Percentiles rank a stretch among this genome's conserved stretches.
phyloP scores from a whole-genome alignment of 2,113 vertebrate genomes.

The Pantherophis guttatus region DNA sequence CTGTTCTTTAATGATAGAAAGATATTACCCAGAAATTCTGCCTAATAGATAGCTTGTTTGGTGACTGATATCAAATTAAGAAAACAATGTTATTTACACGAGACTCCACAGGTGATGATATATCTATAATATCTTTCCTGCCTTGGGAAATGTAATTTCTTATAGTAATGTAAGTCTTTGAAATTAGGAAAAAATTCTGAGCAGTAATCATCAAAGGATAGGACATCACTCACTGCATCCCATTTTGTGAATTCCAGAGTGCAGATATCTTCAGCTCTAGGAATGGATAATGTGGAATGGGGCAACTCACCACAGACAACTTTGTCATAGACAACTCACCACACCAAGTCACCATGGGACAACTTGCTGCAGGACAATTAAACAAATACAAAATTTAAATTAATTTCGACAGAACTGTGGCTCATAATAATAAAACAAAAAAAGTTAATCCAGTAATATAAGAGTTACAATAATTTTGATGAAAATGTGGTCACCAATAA shows the following conservation, averaged over 20 bases:
- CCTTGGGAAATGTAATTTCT: constrained; percentile 32
- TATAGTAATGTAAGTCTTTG: background rate
- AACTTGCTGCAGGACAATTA: no score
- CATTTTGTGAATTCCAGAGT: no score
- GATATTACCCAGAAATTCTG: constrained; percentile 48
- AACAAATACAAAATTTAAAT: no score
- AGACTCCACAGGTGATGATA: constrained; percentile 49
- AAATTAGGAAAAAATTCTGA: background rate
- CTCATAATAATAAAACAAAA: no score
- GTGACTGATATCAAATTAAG: constrained; percentile 36
- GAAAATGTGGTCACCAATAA: no score
- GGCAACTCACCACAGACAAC: background rate
- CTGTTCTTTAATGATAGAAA: constrained; percentile 40
- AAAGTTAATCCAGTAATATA: no score
- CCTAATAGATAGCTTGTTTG: constrained; percentile 37
- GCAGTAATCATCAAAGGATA: background rate
- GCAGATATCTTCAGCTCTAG: no score
- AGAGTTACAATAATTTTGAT: no score
- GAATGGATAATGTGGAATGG: no score
- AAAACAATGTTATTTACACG: constrained; percentile 58
- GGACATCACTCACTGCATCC: background rate
- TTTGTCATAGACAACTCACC: background rate
- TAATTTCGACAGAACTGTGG: no score
- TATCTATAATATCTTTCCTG: constrained; percentile 39
- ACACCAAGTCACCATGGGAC: no score